Percentiles rank a stretch among this genome's conserved stretches.
Conservation (phyloP, 2,797 vertebrate species). For the Peromyscus attwateri region DNA sequence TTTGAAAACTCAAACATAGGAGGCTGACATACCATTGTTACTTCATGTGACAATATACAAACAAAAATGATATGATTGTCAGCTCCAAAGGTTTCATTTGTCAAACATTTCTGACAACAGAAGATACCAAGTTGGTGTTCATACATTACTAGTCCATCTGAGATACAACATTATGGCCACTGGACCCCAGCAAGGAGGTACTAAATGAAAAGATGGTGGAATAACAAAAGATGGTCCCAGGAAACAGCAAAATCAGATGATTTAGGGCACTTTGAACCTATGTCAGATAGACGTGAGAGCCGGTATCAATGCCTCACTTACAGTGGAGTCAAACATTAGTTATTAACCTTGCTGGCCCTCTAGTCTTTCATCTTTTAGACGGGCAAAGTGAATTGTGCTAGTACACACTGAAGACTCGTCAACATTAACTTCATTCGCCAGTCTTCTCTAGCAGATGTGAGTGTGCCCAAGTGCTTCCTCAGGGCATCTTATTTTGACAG, state of each 20-base stretch:
- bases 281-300: neutral
- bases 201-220: neutral
- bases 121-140: neutral
- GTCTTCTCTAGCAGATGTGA: neutral
- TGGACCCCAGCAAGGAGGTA: neutral
- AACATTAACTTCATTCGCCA: neutral
- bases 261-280: neutral
- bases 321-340: neutral
- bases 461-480: neutral
- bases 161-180: neutral
- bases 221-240: neutral
- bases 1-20: neutral
- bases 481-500: constrained; percentile 5
- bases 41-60: too few relatives aligned
- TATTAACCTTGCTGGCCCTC: neutral
- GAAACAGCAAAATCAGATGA: neutral
- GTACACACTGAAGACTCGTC: neutral
- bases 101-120: neutral
- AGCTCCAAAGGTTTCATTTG: neutral
- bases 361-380: neutral
- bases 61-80: neutral
- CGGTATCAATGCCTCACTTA: neutral
- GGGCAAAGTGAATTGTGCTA: neutral
- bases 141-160: neutral
- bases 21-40: neutral